A percentile compares a stretch with the other conserved stretches of the same genome.
These are phyloP conservation scores for Perdita meconis DNA, from an alignment of 2,888 invertebrate species.

Conservation along the genomic window DNA sequence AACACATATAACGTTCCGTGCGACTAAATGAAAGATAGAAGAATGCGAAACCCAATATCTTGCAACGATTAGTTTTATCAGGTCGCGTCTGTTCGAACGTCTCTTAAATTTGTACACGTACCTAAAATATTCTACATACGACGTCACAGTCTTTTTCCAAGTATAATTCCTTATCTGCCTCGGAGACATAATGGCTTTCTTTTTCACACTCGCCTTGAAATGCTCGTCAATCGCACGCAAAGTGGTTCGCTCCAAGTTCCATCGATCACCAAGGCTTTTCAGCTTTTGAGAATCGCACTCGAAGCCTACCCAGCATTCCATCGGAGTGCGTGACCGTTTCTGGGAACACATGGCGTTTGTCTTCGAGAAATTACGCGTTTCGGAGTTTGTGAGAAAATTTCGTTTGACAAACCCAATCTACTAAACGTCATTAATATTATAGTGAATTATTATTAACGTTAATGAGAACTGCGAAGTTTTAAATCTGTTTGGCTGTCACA, in stretches of 20 bases:
- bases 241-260: slow-evolving; percentile 16
- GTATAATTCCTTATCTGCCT: slow-evolving; percentile 1
- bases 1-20: neutral
- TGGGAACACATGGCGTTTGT: too few relatives aligned
- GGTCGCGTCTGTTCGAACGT: neutral
- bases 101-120: neutral
- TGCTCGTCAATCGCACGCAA: slow-evolving; percentile 3
- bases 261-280: slow-evolving; percentile 13
- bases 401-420: neutral
- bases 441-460: too few relatives aligned
- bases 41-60: neutral
- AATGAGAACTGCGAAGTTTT: too few relatives aligned
- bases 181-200: slow-evolving; percentile 11
- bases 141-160: neutral
- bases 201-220: slow-evolving; percentile 9
- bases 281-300: slow-evolving; percentile 28
- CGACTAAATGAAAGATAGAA: neutral
- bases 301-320: slow-evolving; percentile 12
- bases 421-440: too few relatives aligned
- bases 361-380: slow-evolving; percentile 10
- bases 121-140: neutral
- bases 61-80: neutral
- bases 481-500: too few relatives aligned
- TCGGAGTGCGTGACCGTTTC: neutral
- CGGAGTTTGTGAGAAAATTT: neutral